These are phyloP conservation scores for Hypocryptadius cinnamomeus DNA, from an alignment of 2,113 vertebrate genomes.

Conservation along the genomic window DNA sequence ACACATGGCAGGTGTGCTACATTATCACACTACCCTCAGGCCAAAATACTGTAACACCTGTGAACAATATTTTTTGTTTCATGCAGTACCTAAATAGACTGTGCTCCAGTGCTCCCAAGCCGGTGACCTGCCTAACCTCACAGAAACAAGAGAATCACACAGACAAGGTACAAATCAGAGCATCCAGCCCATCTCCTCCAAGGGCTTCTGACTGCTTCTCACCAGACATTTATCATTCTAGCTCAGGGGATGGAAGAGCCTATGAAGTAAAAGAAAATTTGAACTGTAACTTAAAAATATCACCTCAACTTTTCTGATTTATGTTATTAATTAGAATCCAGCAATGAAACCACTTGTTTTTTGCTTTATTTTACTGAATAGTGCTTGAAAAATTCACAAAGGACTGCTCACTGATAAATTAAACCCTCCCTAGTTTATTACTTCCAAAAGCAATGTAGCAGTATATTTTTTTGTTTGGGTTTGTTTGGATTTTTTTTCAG, in stretches of 20 bases:
- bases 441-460: accelerated
- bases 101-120: neutral
- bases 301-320: neutral
- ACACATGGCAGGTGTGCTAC: neutral
- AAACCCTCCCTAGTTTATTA: neutral
- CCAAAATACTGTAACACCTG: conserved; percentile 30
- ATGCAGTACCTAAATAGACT: neutral
- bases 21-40: neutral
- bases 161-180: neutral
- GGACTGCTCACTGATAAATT: neutral
- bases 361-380: neutral
- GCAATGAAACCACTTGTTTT: neutral
- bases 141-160: neutral
- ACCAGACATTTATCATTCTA: neutral
- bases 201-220: neutral
- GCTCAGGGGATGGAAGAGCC: neutral
- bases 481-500: neutral
- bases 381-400: neutral
- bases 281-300: neutral
- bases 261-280: neutral
- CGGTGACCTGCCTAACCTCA: neutral
- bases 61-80: conserved; percentile 41
- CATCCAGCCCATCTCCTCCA: neutral
- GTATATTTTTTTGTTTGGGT: neutral
- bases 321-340: neutral